Evolutionary conservation across 2,113 vertebrate species (phyloP), one percentile per base, ranked within the genome.

Genomic region (Megaceryle torquata): DNA sequence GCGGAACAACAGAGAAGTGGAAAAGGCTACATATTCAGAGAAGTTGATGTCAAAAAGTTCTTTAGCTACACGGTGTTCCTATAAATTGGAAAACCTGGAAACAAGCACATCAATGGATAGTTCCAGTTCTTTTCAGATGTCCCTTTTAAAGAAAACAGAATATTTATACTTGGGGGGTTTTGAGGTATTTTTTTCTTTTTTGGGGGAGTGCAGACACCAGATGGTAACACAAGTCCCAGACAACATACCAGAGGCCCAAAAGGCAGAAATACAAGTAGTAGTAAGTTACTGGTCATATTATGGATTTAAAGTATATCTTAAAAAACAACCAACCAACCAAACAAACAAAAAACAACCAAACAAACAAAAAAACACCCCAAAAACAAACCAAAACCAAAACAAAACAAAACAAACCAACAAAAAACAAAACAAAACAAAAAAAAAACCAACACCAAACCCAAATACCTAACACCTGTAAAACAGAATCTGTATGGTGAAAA

Each of bases 111-210:
- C 51, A 50, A 2, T 53, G 3, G 5, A 13, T 56, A 63, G n/a
- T 83, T 74, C 31, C 2, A 43, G 29, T 44, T 78, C 1, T 65
- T 86, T 82, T 51, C 70, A 22, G 2, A 48, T 18, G 9, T 15
- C 2, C 5, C 13, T 67, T 79, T 20, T 15, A n/a, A 44, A 53
- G 9, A 67, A 61, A 61, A 37, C 15, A 53, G 14, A 50, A 11
- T 22, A 60, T 37, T 28, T 21, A 35, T 22, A 35, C 59, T 22
- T 35, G n/a, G n/a, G n/a, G 22, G 21, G 21, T 16, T 46, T 35
- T 39, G 33, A 2, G 0, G 2, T 4, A 9, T 4, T 18, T 5
- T 10, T 37, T 24, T 54, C 5, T 68, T 22, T 8, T 41, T 46
- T n/a, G 9, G 26, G 21, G 71, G 25, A 93, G 51, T 20, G 25